Evolutionary conservation across 2,797 vertebrate species (phyloP).

Genomic region (Brotula barbata): DNA sequence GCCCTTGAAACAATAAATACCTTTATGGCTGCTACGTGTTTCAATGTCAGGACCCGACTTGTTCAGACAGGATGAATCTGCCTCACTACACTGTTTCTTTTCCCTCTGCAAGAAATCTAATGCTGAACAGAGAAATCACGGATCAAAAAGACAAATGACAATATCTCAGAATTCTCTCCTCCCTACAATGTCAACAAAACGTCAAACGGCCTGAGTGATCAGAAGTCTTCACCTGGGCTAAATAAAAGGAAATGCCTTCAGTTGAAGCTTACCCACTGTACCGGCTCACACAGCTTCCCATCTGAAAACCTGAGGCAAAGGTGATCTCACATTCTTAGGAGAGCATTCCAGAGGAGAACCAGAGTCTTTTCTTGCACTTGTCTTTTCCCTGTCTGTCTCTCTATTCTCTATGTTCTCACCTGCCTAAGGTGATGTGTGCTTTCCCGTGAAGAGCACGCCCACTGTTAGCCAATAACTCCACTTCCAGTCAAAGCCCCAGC

Average conservation of each 20-base stretch:
- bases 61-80: constrained; percentile 59
- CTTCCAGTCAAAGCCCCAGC: constrained; percentile 20
- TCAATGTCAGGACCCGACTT: constrained; percentile 75
- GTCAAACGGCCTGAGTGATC: constrained; percentile 38
- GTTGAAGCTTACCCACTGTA: constrained; percentile 87
- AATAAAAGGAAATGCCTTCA: constrained; percentile 23
- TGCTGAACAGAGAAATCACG: constrained; percentile 10
- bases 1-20: constrained; percentile 64
- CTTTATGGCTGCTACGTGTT: constrained; percentile 57
- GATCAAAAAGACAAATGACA: constrained; percentile 18
- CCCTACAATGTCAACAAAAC: constrained; percentile 51
- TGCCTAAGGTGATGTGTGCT: constrained; percentile 82
- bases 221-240: constrained; percentile 46
- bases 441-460: constrained; percentile 68
- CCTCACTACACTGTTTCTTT: constrained; percentile 40
- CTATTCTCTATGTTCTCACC: constrained; percentile 67
- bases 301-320: constrained; percentile 58
- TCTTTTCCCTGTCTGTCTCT: constrained; percentile 37
- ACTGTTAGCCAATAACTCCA: constrained; percentile 63
- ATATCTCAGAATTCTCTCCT: constrained; percentile 51
- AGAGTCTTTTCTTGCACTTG: constrained; percentile 15
- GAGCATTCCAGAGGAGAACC: constrained; percentile 6
- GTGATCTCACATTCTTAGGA: constrained; percentile 56
- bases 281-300: constrained; percentile 94
- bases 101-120: constrained; percentile 17